These are phyloP conservation scores for Gortyna flavago DNA, from an alignment of 2,888 invertebrate genomes.

Conservation along the genomic window DNA sequence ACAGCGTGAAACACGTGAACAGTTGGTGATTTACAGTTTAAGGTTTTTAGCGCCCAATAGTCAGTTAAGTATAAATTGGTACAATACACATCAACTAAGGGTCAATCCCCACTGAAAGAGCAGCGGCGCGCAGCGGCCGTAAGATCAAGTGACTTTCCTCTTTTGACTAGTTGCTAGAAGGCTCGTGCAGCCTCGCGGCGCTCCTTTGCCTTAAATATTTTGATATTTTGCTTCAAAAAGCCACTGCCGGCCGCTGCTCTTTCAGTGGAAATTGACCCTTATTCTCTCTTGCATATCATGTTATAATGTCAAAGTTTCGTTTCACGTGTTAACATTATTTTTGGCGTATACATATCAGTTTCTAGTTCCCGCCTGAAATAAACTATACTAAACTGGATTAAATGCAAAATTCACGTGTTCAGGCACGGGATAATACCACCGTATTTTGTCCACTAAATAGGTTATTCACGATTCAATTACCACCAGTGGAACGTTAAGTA, in stretches of 20 bases:
- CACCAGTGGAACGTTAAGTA: constrained; percentile 18
- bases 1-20: constrained; percentile 37
- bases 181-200: too few relatives aligned
- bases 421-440: constrained; percentile 6
- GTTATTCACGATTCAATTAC: constrained; percentile 42
- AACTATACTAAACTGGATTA: constrained; percentile 19
- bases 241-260: too few relatives aligned
- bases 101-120: too few relatives aligned
- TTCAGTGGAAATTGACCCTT: too few relatives aligned
- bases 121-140: too few relatives aligned
- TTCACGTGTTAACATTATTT: constrained; percentile 19
- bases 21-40: constrained; percentile 47
- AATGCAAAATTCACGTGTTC: constrained; percentile 28
- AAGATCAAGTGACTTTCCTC: too few relatives aligned
- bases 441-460: constrained; percentile 24
- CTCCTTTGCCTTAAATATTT: too few relatives aligned
- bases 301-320: constrained; percentile 13
- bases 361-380: constrained; percentile 29
- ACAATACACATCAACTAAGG: constrained; percentile 6
- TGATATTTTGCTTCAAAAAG: too few relatives aligned
- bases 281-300: neutral
- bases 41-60: constrained; percentile 35
- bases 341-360: constrained; percentile 5
- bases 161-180: too few relatives aligned
- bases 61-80: constrained; percentile 34